phyloP scores from a whole-genome alignment of 2,888 invertebrate genomes.

The Liopterus haemorrhoidalis region DNA sequence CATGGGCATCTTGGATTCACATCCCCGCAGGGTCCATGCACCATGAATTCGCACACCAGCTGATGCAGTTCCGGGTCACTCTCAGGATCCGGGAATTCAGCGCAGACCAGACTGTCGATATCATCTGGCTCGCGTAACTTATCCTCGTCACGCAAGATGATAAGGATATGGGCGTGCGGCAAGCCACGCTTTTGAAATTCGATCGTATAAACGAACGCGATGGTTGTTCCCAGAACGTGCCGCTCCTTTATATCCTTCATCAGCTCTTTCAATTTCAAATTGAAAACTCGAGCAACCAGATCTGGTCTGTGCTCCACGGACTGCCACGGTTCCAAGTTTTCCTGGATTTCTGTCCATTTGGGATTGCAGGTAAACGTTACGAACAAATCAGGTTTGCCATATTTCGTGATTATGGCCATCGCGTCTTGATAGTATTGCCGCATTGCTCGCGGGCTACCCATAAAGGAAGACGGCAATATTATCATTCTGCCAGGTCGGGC shows the following conservation, averaged over 20 bases:
- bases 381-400: constrained; percentile 38
- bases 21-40: constrained; percentile 26
- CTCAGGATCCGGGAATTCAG: background rate
- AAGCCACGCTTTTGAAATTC: constrained; percentile 17
- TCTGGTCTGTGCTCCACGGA: background rate
- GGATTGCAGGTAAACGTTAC: constrained; percentile 15
- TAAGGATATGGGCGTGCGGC: constrained; percentile 15
- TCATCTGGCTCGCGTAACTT: constrained; percentile 13
- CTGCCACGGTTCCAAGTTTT: background rate
- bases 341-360: constrained; percentile 1
- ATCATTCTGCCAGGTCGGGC: constrained; percentile 35
- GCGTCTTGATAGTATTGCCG: constrained; percentile 41
- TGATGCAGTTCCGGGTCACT: background rate
- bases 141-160: constrained; percentile 9
- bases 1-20: constrained; percentile 21
- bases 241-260: constrained; percentile 14
- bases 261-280: constrained; percentile 8
- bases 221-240: constrained; percentile 12
- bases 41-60: background rate
- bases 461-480: constrained; percentile 39
- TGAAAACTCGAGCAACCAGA: constrained; percentile 1
- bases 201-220: constrained; percentile 9
- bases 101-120: background rate
- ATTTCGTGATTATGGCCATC: constrained; percentile 41
- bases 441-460: constrained; percentile 38